Conservation (phyloP, 2,113 vertebrate genomes). For the Neogale vison region DNA sequence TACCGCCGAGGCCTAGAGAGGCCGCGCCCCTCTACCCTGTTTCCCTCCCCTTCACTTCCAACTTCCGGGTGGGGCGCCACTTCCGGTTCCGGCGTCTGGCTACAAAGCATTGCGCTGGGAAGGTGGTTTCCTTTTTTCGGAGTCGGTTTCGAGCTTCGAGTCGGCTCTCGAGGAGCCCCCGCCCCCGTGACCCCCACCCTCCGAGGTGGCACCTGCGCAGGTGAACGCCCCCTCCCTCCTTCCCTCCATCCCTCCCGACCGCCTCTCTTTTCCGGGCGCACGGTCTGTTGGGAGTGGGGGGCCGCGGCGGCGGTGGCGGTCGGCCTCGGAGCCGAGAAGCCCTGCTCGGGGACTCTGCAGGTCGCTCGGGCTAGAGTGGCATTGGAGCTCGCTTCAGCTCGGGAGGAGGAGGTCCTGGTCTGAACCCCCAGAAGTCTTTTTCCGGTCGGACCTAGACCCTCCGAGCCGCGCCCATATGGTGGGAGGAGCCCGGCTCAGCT, state of each 20-base stretch:
- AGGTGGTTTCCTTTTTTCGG: fast-evolving
- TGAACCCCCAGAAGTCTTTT: not conserved
- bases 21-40: fast-evolving
- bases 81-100: slow-evolving; percentile 64
- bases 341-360: not conserved
- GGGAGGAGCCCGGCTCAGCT: not conserved
- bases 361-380: not conserved
- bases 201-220: not conserved
- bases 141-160: fast-evolving
- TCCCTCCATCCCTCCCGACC: not conserved
- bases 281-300: not conserved
- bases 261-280: not conserved
- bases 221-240: not conserved
- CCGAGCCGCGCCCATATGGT: not conserved
- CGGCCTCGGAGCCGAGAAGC: not conserved
- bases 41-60: fast-evolving
- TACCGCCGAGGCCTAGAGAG: not conserved
- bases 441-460: fast-evolving
- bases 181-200: not conserved
- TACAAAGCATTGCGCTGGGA: fast-evolving
- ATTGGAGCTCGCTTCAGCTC: no score
- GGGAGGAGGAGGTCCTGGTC: not conserved
- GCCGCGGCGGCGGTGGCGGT: not conserved
- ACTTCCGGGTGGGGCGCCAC: not conserved
- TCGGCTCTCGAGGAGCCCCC: fast-evolving